These are phyloP conservation scores for Hydrophis major DNA, from an alignment of 2,797 vertebrate genomes.

Conservation along the genomic window DNA sequence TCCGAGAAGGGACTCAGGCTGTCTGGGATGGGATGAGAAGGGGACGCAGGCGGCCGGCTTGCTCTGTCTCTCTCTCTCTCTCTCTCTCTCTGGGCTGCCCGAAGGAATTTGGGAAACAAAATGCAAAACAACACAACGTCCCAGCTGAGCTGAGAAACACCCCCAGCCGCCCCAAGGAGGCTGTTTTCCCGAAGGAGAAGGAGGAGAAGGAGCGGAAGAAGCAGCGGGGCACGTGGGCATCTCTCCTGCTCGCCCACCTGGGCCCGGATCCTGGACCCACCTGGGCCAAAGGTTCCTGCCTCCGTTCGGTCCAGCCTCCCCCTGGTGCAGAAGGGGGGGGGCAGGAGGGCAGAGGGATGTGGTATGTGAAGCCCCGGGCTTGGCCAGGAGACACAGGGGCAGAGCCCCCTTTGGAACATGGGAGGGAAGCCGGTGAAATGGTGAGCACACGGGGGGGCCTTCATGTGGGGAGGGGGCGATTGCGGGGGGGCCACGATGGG, in stretches of 20 bases:
- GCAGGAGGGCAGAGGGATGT: constrained; percentile 34
- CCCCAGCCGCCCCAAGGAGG: constrained; percentile 29
- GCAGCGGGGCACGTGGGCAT: neutral
- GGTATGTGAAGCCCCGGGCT: constrained; percentile 55
- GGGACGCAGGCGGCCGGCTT: neutral
- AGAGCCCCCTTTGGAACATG: constrained; percentile 74
- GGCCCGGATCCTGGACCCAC: neutral
- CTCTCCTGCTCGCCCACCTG: neutral
- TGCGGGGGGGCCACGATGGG: neutral
- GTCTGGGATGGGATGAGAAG: constrained; percentile 55
- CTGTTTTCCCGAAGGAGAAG: rapidly evolving
- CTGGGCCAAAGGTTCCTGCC: neutral
- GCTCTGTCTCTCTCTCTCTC: neutral
- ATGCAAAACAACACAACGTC: constrained; percentile 43
- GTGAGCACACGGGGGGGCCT: constrained; percentile 64
- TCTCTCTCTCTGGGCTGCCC: neutral
- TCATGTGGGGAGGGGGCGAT: constrained; percentile 18
- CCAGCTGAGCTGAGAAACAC: constrained; percentile 28
- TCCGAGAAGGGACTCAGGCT: constrained; percentile 1
- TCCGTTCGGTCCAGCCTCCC: constrained; percentile 3
- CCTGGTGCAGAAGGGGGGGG: neutral
- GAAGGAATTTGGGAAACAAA: neutral
- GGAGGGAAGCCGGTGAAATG: constrained; percentile 88
- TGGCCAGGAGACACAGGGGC: constrained; percentile 45
- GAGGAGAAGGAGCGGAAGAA: constrained; percentile 8